phyloP scores from a whole-genome alignment of 2,113 vertebrate species.

The Zingel zingel region DNA sequence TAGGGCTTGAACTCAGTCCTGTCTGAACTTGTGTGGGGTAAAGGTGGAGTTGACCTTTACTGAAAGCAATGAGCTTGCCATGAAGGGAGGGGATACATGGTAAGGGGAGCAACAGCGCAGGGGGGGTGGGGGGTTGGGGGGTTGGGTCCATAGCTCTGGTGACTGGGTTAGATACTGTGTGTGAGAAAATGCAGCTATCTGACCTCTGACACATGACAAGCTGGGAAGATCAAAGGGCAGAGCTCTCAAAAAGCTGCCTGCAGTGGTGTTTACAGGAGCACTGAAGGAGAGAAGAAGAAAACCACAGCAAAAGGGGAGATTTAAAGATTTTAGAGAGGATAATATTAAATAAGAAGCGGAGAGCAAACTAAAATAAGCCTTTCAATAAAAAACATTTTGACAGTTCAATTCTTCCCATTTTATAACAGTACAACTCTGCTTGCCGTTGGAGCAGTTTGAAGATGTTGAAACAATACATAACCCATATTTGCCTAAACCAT shows the following conservation, averaged over 20 bases:
- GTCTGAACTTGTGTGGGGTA: slow-evolving; percentile 36
- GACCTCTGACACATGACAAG: slow-evolving; percentile 77
- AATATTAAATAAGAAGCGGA: not conserved
- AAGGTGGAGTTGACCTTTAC: slow-evolving; percentile 77
- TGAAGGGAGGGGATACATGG: slow-evolving; percentile 48
- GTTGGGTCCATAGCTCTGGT: slow-evolving; percentile 57
- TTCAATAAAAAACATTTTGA: not conserved
- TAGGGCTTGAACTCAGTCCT: slow-evolving; percentile 3
- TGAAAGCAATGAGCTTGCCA: slow-evolving; percentile 53
- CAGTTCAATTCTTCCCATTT: not conserved
- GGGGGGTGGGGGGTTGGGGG: no score
- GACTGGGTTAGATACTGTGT: slow-evolving; percentile 50
- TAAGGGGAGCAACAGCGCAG: slow-evolving; percentile 42
- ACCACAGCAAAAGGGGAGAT: not conserved
- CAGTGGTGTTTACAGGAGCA: slow-evolving; percentile 54
- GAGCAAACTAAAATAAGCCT: not conserved
- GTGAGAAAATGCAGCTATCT: slow-evolving; percentile 78
- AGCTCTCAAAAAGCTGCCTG: slow-evolving; percentile 46
- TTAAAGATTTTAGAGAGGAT: not conserved
- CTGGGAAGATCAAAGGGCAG: slow-evolving; percentile 73
- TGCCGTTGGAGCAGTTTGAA: slow-evolving; percentile 34
- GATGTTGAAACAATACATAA: slow-evolving; percentile 70
- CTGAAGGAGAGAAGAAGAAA: not conserved
- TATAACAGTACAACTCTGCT: not conserved
- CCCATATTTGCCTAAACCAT: slow-evolving; percentile 58